phyloP scores from a whole-genome alignment of 2,888 invertebrate genomes.

The Muschampia plurimacula region DNA sequence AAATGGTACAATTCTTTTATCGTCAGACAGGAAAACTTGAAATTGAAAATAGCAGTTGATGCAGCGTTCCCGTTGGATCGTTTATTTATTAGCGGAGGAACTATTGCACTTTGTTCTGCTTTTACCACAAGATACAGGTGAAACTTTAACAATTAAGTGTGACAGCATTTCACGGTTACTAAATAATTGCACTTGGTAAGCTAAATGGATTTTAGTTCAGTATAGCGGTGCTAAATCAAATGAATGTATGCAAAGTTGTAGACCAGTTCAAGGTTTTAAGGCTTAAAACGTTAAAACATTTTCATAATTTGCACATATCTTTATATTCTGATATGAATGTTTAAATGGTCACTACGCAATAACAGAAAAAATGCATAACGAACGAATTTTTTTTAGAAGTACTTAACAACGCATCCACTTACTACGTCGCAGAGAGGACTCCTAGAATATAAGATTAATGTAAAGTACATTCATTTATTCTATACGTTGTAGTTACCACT shows the following conservation, averaged over 20 bases:
- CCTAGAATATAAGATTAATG: too few relatives aligned
- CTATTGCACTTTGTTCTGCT: slow-evolving; percentile 62
- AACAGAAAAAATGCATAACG: too few relatives aligned
- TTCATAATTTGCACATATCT: too few relatives aligned
- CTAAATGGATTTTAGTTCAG: slow-evolving; percentile 22
- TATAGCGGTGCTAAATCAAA: slow-evolving; percentile 48
- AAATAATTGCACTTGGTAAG: slow-evolving; percentile 43
- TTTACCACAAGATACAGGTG: slow-evolving; percentile 63
- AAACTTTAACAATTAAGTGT: slow-evolving; percentile 61
- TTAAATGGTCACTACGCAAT: too few relatives aligned
- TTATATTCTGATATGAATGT: too few relatives aligned
- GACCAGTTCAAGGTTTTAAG: not conserved
- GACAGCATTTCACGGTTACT: slow-evolving; percentile 48
- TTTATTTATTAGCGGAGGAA: slow-evolving; percentile 65
- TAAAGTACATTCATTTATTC: too few relatives aligned
- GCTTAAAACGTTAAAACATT: too few relatives aligned
- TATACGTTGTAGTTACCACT: too few relatives aligned
- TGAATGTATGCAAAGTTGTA: too few relatives aligned
- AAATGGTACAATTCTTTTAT: slow-evolving; percentile 70
- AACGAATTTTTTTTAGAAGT: too few relatives aligned
- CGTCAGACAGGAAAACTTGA: slow-evolving; percentile 73
- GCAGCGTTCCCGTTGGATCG: slow-evolving; percentile 53
- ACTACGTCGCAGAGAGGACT: too few relatives aligned
- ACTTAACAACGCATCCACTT: too few relatives aligned
- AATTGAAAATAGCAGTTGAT: slow-evolving; percentile 77